phyloP scores from a whole-genome alignment of 2,113 vertebrate genomes.

The Morphnarchus princeps region DNA sequence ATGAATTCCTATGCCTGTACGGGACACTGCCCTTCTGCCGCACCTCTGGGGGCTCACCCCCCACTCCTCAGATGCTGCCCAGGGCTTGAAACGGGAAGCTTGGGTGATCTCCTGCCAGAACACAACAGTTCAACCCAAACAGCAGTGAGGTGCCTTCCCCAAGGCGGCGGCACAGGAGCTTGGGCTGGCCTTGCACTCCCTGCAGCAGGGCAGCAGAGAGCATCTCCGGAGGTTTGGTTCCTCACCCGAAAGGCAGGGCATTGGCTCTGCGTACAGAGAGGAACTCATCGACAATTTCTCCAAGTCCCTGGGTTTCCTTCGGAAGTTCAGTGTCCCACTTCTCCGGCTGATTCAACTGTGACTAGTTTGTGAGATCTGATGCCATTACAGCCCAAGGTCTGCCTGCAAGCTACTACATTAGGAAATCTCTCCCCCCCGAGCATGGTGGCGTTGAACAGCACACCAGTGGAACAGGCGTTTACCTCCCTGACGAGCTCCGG shows the following conservation, averaged over 20 bases:
- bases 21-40: background rate
- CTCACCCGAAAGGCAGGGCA: fast-evolving
- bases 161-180: background rate
- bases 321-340: background rate
- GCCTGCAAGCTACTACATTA: background rate
- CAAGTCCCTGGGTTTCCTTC: background rate
- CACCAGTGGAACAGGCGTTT: background rate
- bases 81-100: background rate
- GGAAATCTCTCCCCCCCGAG: background rate
- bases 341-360: background rate
- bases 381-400: background rate
- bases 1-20: fast-evolving
- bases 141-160: background rate
- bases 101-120: background rate
- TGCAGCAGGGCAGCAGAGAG: background rate
- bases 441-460: fast-evolving
- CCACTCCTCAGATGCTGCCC: background rate
- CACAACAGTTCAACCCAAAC: background rate
- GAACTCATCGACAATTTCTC: background rate
- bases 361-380: background rate
- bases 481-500: background rate
- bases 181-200: fast-evolving
- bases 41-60: background rate
- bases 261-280: fast-evolving
- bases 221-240: background rate